Conservation (phyloP, 1,140 invertebrate species). For the Macrostomum lignano region DNA sequence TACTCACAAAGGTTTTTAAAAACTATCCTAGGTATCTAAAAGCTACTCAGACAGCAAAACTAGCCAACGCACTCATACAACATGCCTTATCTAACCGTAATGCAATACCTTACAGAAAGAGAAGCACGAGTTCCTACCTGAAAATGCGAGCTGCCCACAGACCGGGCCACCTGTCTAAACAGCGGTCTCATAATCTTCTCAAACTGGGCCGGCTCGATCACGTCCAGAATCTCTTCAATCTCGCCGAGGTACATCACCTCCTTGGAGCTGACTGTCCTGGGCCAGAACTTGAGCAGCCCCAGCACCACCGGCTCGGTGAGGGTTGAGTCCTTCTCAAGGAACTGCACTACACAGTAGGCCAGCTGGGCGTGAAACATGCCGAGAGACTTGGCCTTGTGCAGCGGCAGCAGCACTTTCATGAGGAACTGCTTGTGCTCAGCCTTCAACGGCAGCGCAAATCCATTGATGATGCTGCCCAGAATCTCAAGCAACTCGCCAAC, state of each 20-base stretch:
- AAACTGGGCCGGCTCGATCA: slow-evolving; percentile 9
- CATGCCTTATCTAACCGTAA: slow-evolving; percentile 6
- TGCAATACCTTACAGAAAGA: too few relatives aligned
- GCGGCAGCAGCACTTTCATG: slow-evolving; percentile 15
- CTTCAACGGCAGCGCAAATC: slow-evolving; percentile 22
- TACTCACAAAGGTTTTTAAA: too few relatives aligned
- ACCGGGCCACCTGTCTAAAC: slow-evolving; percentile 10
- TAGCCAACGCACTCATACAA: too few relatives aligned
- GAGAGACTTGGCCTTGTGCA: slow-evolving; percentile 9
- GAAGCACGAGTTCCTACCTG: too few relatives aligned
- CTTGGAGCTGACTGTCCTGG: slow-evolving; percentile 76
- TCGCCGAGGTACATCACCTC: too few relatives aligned
- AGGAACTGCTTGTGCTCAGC: slow-evolving; percentile 21
- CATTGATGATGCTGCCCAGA: slow-evolving; percentile 24
- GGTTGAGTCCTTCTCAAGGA: slow-evolving; percentile 70
- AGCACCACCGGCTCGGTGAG: slow-evolving; percentile 43
- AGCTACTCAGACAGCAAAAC: too few relatives aligned
- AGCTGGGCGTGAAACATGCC: slow-evolving; percentile 10
- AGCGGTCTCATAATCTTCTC: slow-evolving; percentile 10
- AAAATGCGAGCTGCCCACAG: slow-evolving; percentile 11
- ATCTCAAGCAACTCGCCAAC: slow-evolving; percentile 22
- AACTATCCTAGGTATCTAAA: too few relatives aligned
- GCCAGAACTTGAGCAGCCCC: slow-evolving; percentile 64
- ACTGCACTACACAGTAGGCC: slow-evolving; percentile 76
- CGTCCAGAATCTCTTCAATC: slow-evolving; percentile 12